Evolutionary conservation across 1,140 invertebrate species (phyloP), one percentile per base, ranked within the genome.

Genomic region (Diploscapter pachys): DNA sequence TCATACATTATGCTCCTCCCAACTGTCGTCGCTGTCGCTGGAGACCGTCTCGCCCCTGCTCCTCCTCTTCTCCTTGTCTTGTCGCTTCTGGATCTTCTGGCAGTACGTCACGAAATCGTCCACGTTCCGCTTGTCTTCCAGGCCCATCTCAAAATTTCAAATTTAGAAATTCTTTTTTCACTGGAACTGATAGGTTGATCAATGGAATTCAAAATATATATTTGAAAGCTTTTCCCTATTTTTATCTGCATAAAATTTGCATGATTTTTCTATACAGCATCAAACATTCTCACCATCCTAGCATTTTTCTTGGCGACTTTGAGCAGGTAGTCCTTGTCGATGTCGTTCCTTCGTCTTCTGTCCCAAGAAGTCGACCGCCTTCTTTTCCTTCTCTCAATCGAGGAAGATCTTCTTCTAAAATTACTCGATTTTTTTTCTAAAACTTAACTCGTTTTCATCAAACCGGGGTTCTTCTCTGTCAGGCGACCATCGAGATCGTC

Each of bases 141-240:
- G 31, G 5, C 31, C 31, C 31, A 31, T 31, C 31, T 31, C 49
- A 76, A 62, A n/a, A 48, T 11, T 53, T 4, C 6, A 6, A 3
- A 1, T 5, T 56, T 50, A 78, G 55, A 69, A 11, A 11, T 61
- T 80, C 50, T 84, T 51, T 73, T 84, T 77, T 55, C 49, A 54
- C 48, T 66, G 79, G 83, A 73, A 77, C 63, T 75, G 63, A 55
- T 75, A 72, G 64, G 72, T 71, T 81, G 82, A 91, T 90, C 89
- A 86, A 90, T 95, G n/a, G 95, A 87, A 89, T 95, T 93, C 81
- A 94, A 92, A 4, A 96, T n/a, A 92, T 72, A 92, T 93, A 87
- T 95, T 95, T 31, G 31, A 31, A 31, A 31, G 31, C 31, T 31
- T 31, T 31, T 31, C 31, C 31, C 31, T 31, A 31, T 31, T 31